phyloP scores from a whole-genome alignment of 30 jellyfish, hydroid and myxozoan genomes.

The Chironex yamaguchii region DNA sequence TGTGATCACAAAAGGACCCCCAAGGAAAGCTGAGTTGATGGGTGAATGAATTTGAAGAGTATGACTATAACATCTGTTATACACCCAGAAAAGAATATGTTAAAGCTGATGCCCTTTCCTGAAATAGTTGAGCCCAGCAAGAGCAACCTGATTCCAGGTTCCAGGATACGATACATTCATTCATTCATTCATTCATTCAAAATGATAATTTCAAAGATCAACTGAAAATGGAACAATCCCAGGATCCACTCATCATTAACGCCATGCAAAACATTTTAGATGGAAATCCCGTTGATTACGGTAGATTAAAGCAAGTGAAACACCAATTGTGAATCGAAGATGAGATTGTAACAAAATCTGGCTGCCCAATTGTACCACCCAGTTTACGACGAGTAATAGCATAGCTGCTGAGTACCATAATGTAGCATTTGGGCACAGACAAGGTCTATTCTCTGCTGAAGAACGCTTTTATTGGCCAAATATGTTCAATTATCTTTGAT shows the following conservation, averaged over 20 bases:
- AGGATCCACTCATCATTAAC: slow-evolving; percentile 5
- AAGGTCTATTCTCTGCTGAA: background rate
- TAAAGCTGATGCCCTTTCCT: slow-evolving; percentile 32
- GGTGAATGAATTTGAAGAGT: slow-evolving; percentile 10
- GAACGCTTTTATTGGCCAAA: slow-evolving; percentile 51
- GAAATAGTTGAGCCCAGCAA: background rate
- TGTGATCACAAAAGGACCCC: too few relatives aligned
- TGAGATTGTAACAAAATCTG: too few relatives aligned
- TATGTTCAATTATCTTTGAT: slow-evolving; percentile 4
- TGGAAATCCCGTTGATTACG: too few relatives aligned
- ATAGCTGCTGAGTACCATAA: background rate
- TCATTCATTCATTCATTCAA: slow-evolving; percentile 3
- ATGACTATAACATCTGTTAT: slow-evolving; percentile 11
- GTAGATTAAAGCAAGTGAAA: too few relatives aligned
- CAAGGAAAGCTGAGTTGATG: slow-evolving; percentile 13
- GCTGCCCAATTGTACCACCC: too few relatives aligned
- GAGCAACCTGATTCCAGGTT: slow-evolving; percentile 10
- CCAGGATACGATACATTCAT: slow-evolving; percentile 1
- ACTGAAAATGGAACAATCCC: slow-evolving; percentile 1
- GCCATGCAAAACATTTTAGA: too few relatives aligned
- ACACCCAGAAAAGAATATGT: background rate
- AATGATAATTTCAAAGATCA: background rate
- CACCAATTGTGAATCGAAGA: too few relatives aligned
- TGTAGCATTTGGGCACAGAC: background rate
- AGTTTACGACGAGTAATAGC: too few relatives aligned